These are phyloP conservation scores for Cervus canadensis DNA, from an alignment of 2,113 vertebrate species.

Conservation along the genomic window DNA sequence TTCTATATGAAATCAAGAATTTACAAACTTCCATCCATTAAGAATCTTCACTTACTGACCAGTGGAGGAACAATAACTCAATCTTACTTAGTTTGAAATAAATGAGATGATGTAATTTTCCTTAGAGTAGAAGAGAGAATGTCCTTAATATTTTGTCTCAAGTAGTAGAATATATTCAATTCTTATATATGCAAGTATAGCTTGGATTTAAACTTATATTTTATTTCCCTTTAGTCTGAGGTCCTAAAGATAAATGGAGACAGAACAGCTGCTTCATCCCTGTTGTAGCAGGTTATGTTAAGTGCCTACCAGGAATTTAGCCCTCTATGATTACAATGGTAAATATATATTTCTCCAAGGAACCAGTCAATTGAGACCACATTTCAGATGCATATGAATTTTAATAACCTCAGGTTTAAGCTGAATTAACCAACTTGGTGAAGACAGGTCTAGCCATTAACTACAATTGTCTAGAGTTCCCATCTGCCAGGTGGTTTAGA, in stretches of 20 bases:
- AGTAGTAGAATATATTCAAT: neutral
- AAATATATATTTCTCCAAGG: conserved; percentile 61
- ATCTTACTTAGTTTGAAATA: neutral
- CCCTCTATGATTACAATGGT: conserved; percentile 21
- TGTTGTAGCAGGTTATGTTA: neutral
- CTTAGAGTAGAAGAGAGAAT: neutral
- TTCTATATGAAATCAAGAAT: neutral
- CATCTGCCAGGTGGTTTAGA: conserved; percentile 57
- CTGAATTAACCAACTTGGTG: conserved; percentile 52
- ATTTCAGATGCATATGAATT: conserved; percentile 57
- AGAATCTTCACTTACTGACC: neutral
- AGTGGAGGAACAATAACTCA: neutral
- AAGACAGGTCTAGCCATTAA: conserved; percentile 54
- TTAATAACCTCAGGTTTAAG: conserved; percentile 65
- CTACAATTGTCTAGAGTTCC: conserved; percentile 18
- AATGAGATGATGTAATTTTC: neutral
- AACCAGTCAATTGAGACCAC: conserved; percentile 16
- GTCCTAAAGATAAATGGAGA: neutral
- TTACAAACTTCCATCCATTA: neutral
- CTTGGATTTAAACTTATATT: neutral
- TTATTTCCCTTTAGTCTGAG: neutral
- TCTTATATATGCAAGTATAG: neutral
- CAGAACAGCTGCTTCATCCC: neutral
- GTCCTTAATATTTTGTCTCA: neutral
- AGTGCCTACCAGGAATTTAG: conserved; percentile 28